Evolutionary conservation across 2,888 invertebrate species (phyloP).

Genomic region (Ganaspis brasiliensis): DNA sequence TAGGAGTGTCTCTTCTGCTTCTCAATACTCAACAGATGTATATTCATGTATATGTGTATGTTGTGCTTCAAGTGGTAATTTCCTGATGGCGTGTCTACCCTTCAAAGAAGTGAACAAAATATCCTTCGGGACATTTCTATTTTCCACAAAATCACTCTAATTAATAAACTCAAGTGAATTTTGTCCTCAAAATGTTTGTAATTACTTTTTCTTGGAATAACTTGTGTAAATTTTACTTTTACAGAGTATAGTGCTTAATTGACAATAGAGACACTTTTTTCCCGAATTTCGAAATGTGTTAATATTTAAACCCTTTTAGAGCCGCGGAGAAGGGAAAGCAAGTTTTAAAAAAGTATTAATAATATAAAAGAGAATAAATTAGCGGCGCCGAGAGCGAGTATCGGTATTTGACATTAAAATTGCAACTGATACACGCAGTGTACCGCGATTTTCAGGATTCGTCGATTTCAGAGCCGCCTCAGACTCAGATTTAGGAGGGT

Average conservation of each 20-base stretch:
- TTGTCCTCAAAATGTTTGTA: not conserved
- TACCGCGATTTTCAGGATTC: conserved; percentile 62
- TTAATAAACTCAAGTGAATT: not conserved
- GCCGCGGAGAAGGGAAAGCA: not conserved
- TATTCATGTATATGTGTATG: conserved; percentile 51
- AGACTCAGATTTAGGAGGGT: conserved; percentile 66
- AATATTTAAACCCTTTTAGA: not conserved
- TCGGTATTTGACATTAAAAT: conserved; percentile 59
- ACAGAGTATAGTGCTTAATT: too few relatives aligned
- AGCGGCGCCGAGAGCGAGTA: not conserved
- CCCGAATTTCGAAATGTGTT: too few relatives aligned
- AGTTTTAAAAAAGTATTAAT: not conserved
- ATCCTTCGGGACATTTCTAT: conserved; percentile 64
- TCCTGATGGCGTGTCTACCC: conserved; percentile 74
- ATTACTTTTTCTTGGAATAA: not conserved
- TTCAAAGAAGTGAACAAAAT: conserved; percentile 70
- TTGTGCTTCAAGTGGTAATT: conserved; percentile 76
- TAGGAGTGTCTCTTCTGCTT: conserved; percentile 61
- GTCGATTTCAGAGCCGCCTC: conserved; percentile 58
- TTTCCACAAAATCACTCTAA: conserved; percentile 62
- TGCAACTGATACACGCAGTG: conserved; percentile 59
- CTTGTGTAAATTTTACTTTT: too few relatives aligned
- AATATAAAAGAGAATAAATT: conserved; percentile 11
- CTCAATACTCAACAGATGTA: conserved; percentile 8
- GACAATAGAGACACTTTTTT: too few relatives aligned